phyloP scores from a whole-genome alignment of 2,113 vertebrate genomes.

The Emydocephalus ijimae region DNA sequence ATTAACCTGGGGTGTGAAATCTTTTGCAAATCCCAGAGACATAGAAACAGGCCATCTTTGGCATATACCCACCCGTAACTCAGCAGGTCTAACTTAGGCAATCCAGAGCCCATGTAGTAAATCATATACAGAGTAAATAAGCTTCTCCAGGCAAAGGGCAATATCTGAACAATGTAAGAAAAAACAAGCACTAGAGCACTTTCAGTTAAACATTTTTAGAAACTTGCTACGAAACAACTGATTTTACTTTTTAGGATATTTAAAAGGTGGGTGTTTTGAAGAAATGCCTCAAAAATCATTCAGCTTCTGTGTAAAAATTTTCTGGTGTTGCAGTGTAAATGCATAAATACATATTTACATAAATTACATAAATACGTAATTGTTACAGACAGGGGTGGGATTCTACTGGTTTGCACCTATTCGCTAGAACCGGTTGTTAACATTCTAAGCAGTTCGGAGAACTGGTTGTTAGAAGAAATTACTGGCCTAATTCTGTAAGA shows the following conservation, averaged over 20 bases:
- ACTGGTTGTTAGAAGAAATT: too few relatives aligned
- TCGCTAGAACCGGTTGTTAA: too few relatives aligned
- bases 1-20: background rate
- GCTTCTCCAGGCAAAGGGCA: background rate
- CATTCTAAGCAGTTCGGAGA: too few relatives aligned
- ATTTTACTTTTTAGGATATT: background rate
- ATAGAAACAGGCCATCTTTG: background rate
- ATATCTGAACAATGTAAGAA: background rate
- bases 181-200: background rate
- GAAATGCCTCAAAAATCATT: background rate
- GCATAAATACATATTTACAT: background rate
- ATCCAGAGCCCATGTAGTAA: background rate
- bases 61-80: slow-evolving; percentile 1
- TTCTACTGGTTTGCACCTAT: too few relatives aligned
- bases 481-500: too few relatives aligned
- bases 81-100: background rate
- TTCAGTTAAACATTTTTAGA: background rate
- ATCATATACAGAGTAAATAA: background rate
- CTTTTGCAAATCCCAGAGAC: background rate
- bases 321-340: background rate
- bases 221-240: background rate
- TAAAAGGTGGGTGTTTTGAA: background rate
- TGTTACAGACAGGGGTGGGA: background rate
- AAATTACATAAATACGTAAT: background rate
- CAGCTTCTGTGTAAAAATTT: background rate